Base-by-base conservation (phyloP, 2,797 vertebrate species). In the Myripristis murdjan region DNA sequence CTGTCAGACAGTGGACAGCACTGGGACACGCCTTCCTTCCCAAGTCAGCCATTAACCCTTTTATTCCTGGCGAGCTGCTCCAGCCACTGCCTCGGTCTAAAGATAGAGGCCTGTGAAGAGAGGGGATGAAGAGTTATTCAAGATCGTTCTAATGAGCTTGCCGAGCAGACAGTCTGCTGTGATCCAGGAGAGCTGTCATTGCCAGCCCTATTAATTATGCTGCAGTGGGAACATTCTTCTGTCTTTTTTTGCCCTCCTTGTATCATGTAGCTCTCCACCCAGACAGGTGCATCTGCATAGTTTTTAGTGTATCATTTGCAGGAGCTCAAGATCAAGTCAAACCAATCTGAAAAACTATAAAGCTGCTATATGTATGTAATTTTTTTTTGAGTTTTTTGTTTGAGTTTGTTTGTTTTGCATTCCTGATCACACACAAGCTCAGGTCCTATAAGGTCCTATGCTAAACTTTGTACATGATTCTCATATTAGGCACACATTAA, bases 1-100 rank as follows among this genome's bases (percentile, higher is more conserved):
- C 72, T 73, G 77, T 74, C 86, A 86, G 88, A 90, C 79, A 75
- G 49, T 58, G 60, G 69, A 82, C 72, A 83, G 75, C 18, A 33
- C 76, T 77, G 74, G 79, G 84, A 82, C 81, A 79, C 74, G 60
- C 87, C 84, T 73, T 87, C 76, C 64, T 82, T 70, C 66, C 75
- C 75, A 69, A 28, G 81, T 81, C 68, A 79, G 68, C 77, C 52
- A 33, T 92, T 92, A 91, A 91, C 89, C 80, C 84, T 75, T 86
- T 51, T 73, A 58, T 60, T 28, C 5, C 71, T 61, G 69, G 66
- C 52, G 80, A 79, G 73, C 70, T 48, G 60, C 57, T 78, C 6
- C 47, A 23, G 24, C 53, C 47, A 76, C 72, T 70, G 39, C 72
- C 59, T 55, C 28, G 16, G 43, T 58, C 55, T 74, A 31, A 47